These are phyloP conservation scores for Mastomys coucha DNA, from an alignment of 2,113 vertebrate genomes.

Conservation along the genomic window DNA sequence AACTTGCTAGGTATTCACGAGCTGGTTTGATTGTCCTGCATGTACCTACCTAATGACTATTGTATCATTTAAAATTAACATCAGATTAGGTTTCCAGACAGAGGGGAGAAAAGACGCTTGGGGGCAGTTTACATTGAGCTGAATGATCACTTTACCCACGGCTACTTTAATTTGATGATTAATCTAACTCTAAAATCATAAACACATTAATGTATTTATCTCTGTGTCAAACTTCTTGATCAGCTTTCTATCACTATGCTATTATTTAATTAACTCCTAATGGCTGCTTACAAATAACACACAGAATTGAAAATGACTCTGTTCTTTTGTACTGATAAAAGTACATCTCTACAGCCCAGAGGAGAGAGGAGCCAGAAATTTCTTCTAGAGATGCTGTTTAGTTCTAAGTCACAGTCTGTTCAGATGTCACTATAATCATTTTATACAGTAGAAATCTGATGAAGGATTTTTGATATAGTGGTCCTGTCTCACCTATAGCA, in stretches of 20 bases:
- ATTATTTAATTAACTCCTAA: slow-evolving; percentile 65
- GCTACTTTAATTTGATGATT: slow-evolving; percentile 67
- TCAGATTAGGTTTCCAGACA: slow-evolving; percentile 3
- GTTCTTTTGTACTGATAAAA: neutral
- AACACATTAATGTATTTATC: slow-evolving; percentile 84
- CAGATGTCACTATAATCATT: neutral
- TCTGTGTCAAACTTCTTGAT: slow-evolving; percentile 76
- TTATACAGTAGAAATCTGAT: neutral
- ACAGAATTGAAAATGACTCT: slow-evolving; percentile 25
- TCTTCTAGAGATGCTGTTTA: neutral
- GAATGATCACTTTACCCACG: slow-evolving; percentile 79
- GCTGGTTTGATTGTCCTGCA: neutral
- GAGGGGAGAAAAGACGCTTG: slow-evolving; percentile 34
- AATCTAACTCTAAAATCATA: slow-evolving; percentile 85
- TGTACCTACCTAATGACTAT: neutral
- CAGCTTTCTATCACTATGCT: slow-evolving; percentile 52
- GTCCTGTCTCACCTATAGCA: neutral
- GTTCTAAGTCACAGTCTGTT: neutral
- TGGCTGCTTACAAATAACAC: slow-evolving; percentile 47
- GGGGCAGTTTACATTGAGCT: slow-evolving; percentile 40
- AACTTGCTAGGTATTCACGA: neutral
- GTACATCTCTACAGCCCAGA: neutral
- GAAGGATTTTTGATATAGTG: neutral
- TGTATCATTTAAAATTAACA: slow-evolving; percentile 20
- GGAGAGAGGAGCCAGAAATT: neutral